These are phyloP conservation scores for Omphaloscelis lunosa DNA, from an alignment of 2,888 invertebrate species.

Conservation along the genomic window DNA sequence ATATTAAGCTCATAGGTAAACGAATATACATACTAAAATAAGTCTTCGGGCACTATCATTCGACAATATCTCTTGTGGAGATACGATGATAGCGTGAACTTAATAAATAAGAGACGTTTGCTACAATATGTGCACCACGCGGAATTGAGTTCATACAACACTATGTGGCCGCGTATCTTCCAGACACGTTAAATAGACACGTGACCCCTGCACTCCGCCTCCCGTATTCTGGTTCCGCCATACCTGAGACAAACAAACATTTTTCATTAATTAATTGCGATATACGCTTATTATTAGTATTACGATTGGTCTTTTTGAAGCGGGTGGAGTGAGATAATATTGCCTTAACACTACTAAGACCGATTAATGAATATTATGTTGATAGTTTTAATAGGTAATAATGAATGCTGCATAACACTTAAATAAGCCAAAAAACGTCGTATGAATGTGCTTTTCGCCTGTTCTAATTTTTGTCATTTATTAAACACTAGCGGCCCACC, in stretches of 20 bases:
- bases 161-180: slow-evolving; percentile 57
- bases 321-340: neutral
- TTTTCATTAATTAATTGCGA: slow-evolving; percentile 15
- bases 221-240: slow-evolving; percentile 76
- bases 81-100: slow-evolving; percentile 61
- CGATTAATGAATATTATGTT: no score
- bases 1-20: slow-evolving; percentile 70
- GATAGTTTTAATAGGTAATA: neutral
- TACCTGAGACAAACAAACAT: slow-evolving; percentile 82
- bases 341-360: neutral
- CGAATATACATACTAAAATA: slow-evolving; percentile 75
- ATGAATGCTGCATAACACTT: neutral
- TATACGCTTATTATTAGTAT: neutral
- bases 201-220: slow-evolving; percentile 73
- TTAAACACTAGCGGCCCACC: neutral
- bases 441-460: neutral
- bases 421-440: neutral
- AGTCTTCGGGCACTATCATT: slow-evolving; percentile 77
- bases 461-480: neutral
- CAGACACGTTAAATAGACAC: slow-evolving; percentile 59
- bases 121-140: slow-evolving; percentile 61
- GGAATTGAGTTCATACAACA: slow-evolving; percentile 65
- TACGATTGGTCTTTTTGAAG: neutral
- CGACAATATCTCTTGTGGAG: slow-evolving; percentile 60
- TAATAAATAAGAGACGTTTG: slow-evolving; percentile 50